Percentiles rank a stretch among this genome's conserved stretches.
Evolutionary conservation across 2,888 invertebrate genomes (phyloP).

Genomic region (Drosophila leonis): DNA sequence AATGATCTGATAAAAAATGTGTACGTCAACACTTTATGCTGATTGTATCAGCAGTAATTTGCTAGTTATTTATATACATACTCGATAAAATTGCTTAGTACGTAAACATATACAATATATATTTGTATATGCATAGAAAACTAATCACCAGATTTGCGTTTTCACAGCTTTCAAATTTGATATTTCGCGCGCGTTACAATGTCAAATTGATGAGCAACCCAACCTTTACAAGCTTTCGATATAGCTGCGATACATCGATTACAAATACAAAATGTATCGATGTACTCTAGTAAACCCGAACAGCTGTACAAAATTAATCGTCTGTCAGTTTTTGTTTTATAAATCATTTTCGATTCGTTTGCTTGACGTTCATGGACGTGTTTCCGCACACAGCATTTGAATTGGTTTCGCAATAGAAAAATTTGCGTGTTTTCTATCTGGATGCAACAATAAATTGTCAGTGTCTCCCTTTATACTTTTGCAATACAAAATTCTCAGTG

Average conservation of each 20-base stretch:
- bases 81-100: neutral
- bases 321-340: conserved; percentile 59
- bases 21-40: neutral
- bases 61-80: conserved; percentile 2
- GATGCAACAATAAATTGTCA: conserved; percentile 67
- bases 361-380: conserved; percentile 71
- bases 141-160: neutral
- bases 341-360: conserved; percentile 75
- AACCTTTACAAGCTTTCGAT: neutral
- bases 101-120: neutral
- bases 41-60: neutral
- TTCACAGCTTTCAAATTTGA: neutral
- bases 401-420: conserved; percentile 73
- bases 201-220: neutral
- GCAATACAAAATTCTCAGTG: conserved; percentile 74
- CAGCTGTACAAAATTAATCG: conserved; percentile 52
- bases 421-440: conserved; percentile 71
- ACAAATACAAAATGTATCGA: neutral
- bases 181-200: neutral
- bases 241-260: conserved; percentile 9
- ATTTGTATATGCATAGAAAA: neutral
- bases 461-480: conserved; percentile 55
- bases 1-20: neutral
- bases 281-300: conserved; percentile 19
- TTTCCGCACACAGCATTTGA: conserved; percentile 66